Evolutionary conservation across 2,888 invertebrate genomes (phyloP).

Genomic region (Octonoba sinensis): DNA sequence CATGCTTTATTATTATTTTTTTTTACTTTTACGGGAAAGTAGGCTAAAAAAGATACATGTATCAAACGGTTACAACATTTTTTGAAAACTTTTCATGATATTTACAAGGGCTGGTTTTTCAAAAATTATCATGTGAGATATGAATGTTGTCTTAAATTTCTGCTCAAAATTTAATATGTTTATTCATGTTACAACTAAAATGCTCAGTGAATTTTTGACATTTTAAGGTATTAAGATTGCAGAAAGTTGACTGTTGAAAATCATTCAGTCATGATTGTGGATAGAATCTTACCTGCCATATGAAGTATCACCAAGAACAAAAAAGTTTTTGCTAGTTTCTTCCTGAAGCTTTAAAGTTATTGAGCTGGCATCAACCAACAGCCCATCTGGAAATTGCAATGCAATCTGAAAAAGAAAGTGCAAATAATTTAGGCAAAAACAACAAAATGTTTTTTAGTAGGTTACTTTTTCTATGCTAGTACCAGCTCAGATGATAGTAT

Average conservation of each 20-base stretch:
- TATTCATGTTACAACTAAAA: no score
- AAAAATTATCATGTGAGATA: no score
- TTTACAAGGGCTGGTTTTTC: no score
- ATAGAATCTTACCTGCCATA: conserved; percentile 81
- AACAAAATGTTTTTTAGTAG: not conserved
- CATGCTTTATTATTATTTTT: no score
- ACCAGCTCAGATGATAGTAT: not conserved
- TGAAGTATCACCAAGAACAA: conserved; percentile 89
- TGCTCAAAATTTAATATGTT: no score
- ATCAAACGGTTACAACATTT: no score
- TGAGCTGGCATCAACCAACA: conserved; percentile 79
- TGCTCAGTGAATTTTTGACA: not conserved
- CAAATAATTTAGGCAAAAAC: not conserved
- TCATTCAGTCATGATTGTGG: not conserved
- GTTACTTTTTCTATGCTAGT: no score
- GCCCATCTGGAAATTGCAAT: conserved; percentile 90
- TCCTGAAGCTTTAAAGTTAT: conserved; percentile 76
- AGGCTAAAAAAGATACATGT: no score
- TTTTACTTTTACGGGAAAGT: no score
- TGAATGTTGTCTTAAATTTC: no score
- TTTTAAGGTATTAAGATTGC: not conserved
- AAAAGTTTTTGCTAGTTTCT: conserved; percentile 77
- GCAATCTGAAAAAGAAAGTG: conserved; percentile 79
- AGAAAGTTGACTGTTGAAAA: not conserved
- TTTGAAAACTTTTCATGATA: no score